Evolutionary conservation across 1,140 invertebrate genomes (phyloP).

Genomic region (Aphaenogaster floridana): DNA sequence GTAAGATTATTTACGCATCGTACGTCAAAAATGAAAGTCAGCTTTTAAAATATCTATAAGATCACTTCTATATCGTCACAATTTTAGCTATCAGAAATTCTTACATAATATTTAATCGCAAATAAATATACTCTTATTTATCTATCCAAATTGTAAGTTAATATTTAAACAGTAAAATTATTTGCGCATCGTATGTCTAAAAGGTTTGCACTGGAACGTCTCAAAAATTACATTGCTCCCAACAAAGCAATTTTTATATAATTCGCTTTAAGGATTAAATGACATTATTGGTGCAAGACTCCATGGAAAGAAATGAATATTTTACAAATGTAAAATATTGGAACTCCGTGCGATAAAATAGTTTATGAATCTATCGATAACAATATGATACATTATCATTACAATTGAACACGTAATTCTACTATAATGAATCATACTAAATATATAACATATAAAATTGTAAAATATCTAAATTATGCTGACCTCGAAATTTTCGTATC

Average conservation of each 20-base stretch:
- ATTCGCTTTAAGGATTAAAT: not conserved
- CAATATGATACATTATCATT: not conserved
- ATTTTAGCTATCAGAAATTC: not conserved
- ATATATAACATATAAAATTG: not conserved
- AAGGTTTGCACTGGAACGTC: not conserved
- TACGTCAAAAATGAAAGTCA: not conserved
- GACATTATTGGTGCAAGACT: not conserved
- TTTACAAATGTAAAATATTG: not conserved
- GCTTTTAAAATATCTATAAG: not conserved
- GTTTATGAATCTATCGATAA: not conserved
- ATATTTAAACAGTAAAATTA: not conserved
- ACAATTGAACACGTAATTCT: not conserved
- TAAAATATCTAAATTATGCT: not conserved
- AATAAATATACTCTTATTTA: not conserved
- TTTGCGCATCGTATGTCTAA: not conserved
- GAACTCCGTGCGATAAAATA: not conserved
- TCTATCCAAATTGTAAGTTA: not conserved
- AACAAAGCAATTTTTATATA: not conserved
- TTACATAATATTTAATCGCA: too few relatives aligned
- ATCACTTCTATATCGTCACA: not conserved
- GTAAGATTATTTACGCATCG: not conserved
- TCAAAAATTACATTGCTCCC: not conserved
- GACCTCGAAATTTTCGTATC: not conserved
- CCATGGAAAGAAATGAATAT: not conserved
- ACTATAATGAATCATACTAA: not conserved